Conservation (phyloP, 1,140 invertebrate genomes). For the Bradynema listronoti region DNA sequence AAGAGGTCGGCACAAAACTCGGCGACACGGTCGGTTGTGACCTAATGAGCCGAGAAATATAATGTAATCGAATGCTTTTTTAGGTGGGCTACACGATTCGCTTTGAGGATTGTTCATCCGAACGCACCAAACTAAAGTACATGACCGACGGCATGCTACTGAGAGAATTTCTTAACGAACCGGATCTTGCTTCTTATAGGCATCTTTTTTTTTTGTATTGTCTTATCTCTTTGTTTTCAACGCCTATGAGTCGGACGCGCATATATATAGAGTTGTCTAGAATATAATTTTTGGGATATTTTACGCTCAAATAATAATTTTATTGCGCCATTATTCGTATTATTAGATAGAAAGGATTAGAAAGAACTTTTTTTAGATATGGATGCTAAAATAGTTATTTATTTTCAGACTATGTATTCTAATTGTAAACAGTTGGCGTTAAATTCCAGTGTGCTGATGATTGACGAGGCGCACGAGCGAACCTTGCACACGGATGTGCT, state of each 20-base stretch:
- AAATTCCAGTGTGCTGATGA: constrained; percentile 91
- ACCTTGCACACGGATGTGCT: constrained; percentile 95
- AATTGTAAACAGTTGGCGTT: too few relatives aligned
- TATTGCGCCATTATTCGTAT: too few relatives aligned
- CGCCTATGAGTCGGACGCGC: too few relatives aligned
- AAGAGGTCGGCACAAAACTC: constrained; percentile 69
- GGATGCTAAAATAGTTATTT: too few relatives aligned
- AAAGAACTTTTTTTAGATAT: constrained; percentile 62
- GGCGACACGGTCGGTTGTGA: constrained; percentile 60
- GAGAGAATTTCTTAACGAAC: constrained; percentile 91
- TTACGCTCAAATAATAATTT: too few relatives aligned
- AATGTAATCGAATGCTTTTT: constrained; percentile 9
- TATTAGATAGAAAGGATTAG: too few relatives aligned
- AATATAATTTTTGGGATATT: too few relatives aligned
- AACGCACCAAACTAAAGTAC: constrained; percentile 80
- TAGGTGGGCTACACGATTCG: constrained; percentile 72
- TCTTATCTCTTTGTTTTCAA: constrained; percentile 4
- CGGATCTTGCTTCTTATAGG: constrained; percentile 81
- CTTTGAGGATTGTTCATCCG: constrained; percentile 74
- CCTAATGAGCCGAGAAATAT: background rate
- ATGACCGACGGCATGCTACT: constrained; percentile 99
- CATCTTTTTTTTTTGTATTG: constrained; percentile 32
- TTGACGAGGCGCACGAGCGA: constrained; percentile 97
- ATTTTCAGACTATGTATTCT: too few relatives aligned
- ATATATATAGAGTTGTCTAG: too few relatives aligned